Evolutionary conservation across 2,113 vertebrate genomes (phyloP), one percentile per base, ranked within the genome.

Genomic region (Pogonocichla stellata): DNA sequence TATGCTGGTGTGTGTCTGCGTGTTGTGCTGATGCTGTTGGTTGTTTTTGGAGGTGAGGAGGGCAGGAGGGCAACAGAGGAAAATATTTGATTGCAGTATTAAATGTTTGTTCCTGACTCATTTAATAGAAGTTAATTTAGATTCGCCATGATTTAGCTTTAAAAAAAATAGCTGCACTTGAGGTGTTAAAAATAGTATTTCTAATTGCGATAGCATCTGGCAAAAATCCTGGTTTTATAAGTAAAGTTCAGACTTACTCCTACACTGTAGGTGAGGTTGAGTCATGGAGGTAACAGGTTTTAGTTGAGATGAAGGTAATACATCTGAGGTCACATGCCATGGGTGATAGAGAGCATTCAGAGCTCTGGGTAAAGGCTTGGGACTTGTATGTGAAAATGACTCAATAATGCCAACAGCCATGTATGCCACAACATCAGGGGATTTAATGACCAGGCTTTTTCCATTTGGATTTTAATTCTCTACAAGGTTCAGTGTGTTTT

Each of bases 301-400:
- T 36, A 4, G 73, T n/a, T 57, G 54, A 80, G 81, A 54, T 69
- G 34, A 66, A 91, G 54, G 62, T 42, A 60, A 79, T 25, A 17
- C 5, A 6, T 58, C 38, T 0, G 2, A 47, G 24, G 38, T 42
- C 10, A 25, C 0, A 1, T 8, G 3, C 65, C 0, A 0, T 56
- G 70, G 51, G 40, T 40, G 54, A 47, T 29, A 15, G 2, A 36
- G 40, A 29, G 18, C 1, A 0, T 58, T 81, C 5, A 18, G 47
- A 79, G 57, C 73, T 81, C 48, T 79, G n/a, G 38, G 10, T 71
- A 17, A 74, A 67, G 22, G 42, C 75, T 48, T 53, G 50, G 58
- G 60, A 19, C 47, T 42, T 79, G 15, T 12, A 4, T 28, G 17
- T 83, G 42, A 36, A 72, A 65, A 60, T 38, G 1, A 33, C 6